Base-by-base conservation (phyloP, 1,140 invertebrate genomes). In the Ceratitis capitata region DNA sequence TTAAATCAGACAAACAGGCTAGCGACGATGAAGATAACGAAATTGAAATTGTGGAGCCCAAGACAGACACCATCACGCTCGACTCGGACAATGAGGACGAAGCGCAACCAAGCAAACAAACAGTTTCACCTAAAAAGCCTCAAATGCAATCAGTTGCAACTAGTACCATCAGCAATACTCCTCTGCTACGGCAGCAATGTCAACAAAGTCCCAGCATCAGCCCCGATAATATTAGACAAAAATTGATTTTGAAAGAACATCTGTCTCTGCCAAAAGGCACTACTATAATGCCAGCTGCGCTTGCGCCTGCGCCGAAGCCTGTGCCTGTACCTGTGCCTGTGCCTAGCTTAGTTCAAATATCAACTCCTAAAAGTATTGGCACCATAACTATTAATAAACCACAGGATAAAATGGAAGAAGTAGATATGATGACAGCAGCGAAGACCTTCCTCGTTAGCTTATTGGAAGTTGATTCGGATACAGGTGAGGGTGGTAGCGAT, bases 1-100 rank as follows among this genome's bases (percentile, higher is more conserved):
- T 86, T 88, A 0, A 87, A 88, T 0, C 83, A 91, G 90, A 92
- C 5, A 92, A 92, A 88, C 90, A 92, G 89, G 89, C 91, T 39
- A 92, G 90, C 82, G 91, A 92, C 83, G 91, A 89, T 58, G 91
- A 92, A 45, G 91, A 92, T 61, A 92, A 92, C 47, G 91, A 92
- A 85, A 90, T 92, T 3, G 91, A 91, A 86, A 92, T 92, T 86
- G 91, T 92, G 49, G 91, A 92, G 83, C 91, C 91, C 12, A 90
- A 92, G 85, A 91, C 90, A 12, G 89, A 90, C 53, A 89, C 88
- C 1, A 92, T 92, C n/a, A 91, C 90, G 45, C 89, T 92, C 23
- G 91, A 92, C 86, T 92, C 91, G 1, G 91, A 92, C 61, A 91
- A 91, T 85, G 90, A 91, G n/a, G 91, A 91, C 14, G 89, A 91